Percentiles rank a stretch among this genome's conserved stretches.
Evolutionary conservation across 2,797 vertebrate species (phyloP).

Genomic region (Chelon auratus): DNA sequence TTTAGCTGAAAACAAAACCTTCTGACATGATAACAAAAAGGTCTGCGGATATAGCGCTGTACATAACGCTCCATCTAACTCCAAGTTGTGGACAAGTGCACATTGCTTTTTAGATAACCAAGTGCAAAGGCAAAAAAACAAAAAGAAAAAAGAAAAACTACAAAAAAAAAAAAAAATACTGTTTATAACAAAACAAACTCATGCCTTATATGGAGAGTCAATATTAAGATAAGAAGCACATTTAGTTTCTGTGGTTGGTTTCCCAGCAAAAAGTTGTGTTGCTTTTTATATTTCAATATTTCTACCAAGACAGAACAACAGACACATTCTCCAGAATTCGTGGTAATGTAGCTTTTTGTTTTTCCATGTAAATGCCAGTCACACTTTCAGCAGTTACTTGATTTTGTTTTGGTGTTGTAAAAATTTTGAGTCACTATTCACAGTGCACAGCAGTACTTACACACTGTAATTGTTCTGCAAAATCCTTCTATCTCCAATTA

Average conservation of each 20-base stretch:
- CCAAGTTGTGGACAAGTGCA: constrained; percentile 82
- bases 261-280: constrained; percentile 66
- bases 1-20: constrained; percentile 63
- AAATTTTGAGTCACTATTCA: constrained; percentile 65
- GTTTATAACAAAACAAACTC: constrained; percentile 83
- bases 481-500: constrained; percentile 51
- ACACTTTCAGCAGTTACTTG: constrained; percentile 64
- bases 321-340: constrained; percentile 68
- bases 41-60: constrained; percentile 82
- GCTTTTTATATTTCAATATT: constrained; percentile 80
- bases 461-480: constrained; percentile 69
- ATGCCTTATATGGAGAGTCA: constrained; percentile 87
- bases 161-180: background rate
- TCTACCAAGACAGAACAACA: constrained; percentile 73
- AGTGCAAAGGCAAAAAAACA: constrained; percentile 85
- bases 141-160: too few species aligned
- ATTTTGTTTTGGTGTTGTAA: constrained; percentile 76
- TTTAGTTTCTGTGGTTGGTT: constrained; percentile 81
- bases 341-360: constrained; percentile 67
- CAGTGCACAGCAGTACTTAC: constrained; percentile 66
- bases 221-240: constrained; percentile 88
- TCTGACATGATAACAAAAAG: constrained; percentile 69
- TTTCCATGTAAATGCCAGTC: constrained; percentile 74
- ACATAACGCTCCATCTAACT: constrained; percentile 87
- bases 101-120: constrained; percentile 85